Evolutionary conservation across 2,888 invertebrate species (phyloP).

Genomic region (Biston stratarius): DNA sequence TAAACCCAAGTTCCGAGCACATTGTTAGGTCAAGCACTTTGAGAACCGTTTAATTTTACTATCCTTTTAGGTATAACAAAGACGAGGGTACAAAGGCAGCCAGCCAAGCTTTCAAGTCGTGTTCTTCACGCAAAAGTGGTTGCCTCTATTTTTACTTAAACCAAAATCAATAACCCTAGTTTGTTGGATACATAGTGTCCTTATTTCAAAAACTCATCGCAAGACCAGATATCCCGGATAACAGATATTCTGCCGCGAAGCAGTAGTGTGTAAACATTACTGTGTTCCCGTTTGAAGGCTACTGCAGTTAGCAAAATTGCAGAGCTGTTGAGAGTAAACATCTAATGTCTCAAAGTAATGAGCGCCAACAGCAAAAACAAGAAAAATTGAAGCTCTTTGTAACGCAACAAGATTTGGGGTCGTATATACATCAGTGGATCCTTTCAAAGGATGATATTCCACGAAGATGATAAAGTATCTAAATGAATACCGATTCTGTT

Average conservation of each 20-base stretch:
- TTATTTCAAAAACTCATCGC: not conserved
- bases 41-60: slow-evolving; percentile 36
- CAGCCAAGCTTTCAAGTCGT: slow-evolving; percentile 27
- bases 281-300: too few relatives aligned
- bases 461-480: slow-evolving; percentile 22
- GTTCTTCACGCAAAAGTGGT: slow-evolving; percentile 45
- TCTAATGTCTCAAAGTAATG: too few relatives aligned
- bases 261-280: too few relatives aligned
- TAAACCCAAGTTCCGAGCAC: slow-evolving; percentile 20
- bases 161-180: slow-evolving; percentile 48
- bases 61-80: slow-evolving; percentile 31
- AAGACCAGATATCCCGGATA: too few relatives aligned
- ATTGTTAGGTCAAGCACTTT: slow-evolving; percentile 32
- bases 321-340: too few relatives aligned
- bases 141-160: slow-evolving; percentile 36
- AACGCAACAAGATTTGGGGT: slow-evolving; percentile 1
- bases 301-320: too few relatives aligned
- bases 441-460: slow-evolving; percentile 21
- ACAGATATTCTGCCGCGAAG: too few relatives aligned
- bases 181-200: slow-evolving; percentile 3
- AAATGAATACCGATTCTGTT: slow-evolving; percentile 15
- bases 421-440: slow-evolving; percentile 13
- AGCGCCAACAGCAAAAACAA: too few relatives aligned
- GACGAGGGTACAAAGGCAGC: slow-evolving; percentile 28
- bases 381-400: not conserved